Percentiles rank a stretch among this genome's conserved stretches.
These are phyloP conservation scores for Parnassius smintheus DNA, from an alignment of 2,888 invertebrate species.

Conservation along the genomic window DNA sequence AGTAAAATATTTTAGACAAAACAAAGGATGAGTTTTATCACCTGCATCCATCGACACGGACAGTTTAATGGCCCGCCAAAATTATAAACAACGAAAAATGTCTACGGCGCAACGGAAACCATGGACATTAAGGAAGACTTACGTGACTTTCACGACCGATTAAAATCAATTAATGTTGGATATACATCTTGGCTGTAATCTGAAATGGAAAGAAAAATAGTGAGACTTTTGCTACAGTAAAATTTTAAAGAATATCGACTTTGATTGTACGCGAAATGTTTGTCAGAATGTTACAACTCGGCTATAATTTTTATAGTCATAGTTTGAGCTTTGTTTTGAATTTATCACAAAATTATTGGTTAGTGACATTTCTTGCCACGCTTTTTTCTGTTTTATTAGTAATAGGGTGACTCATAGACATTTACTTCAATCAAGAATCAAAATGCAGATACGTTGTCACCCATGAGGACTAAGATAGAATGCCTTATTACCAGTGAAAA, in stretches of 20 bases:
- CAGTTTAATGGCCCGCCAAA: conserved; percentile 32
- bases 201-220: conserved; percentile 22
- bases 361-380: too few relatives aligned
- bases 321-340: too few relatives aligned
- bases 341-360: too few relatives aligned
- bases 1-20: conserved; percentile 16
- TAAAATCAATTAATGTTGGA: conserved; percentile 32
- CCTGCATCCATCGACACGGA: conserved; percentile 29
- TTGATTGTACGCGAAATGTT: too few relatives aligned
- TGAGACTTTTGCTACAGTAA: neutral
- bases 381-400: too few relatives aligned
- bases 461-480: too few relatives aligned
- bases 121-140: conserved; percentile 28
- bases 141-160: conserved; percentile 34
- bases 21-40: conserved; percentile 29
- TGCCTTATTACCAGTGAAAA: too few relatives aligned
- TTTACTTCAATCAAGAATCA: too few relatives aligned
- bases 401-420: too few relatives aligned
- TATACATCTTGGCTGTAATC: conserved; percentile 24
- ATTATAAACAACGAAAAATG: conserved; percentile 31
- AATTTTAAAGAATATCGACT: neutral
- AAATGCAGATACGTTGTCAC: too few relatives aligned
- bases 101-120: conserved; percentile 20
- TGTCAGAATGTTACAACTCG: too few relatives aligned
- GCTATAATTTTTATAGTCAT: too few relatives aligned